These are phyloP conservation scores for Drosophila borborema DNA, from an alignment of 2,888 invertebrate genomes.

Conservation along the genomic window DNA sequence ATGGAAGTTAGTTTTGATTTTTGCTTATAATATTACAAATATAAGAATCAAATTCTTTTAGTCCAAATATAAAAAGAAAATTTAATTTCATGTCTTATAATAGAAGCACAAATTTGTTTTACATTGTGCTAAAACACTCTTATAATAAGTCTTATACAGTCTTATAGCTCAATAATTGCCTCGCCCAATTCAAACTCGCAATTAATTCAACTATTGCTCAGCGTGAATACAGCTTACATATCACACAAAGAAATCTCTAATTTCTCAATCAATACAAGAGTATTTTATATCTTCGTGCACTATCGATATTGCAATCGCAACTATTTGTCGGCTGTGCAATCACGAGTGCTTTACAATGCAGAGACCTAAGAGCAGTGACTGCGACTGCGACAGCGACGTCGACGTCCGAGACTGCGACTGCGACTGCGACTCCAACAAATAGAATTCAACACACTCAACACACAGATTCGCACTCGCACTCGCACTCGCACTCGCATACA, in stretches of 20 bases:
- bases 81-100: too few species aligned
- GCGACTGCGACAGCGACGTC: constrained; percentile 27
- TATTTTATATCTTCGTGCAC: background rate
- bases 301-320: constrained; percentile 35
- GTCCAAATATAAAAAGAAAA: too few species aligned
- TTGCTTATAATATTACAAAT: too few species aligned
- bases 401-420: constrained; percentile 16
- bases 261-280: background rate
- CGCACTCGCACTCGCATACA: background rate
- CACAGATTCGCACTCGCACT: constrained; percentile 6
- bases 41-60: too few species aligned
- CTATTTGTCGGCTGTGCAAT: constrained; percentile 61
- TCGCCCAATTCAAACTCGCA: background rate
- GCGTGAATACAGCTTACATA: background rate
- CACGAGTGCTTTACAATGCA: constrained; percentile 63
- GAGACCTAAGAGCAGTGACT: constrained; percentile 26
- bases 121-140: too few species aligned
- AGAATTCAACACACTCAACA: constrained; percentile 55
- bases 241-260: too few species aligned
- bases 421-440: constrained; percentile 55
- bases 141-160: background rate
- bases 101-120: too few species aligned
- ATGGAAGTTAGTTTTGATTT: too few species aligned
- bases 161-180: background rate
- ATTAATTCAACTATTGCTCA: background rate